Evolutionary conservation across 2,888 invertebrate genomes (phyloP).

Genomic region (Melanostoma scalare): DNA sequence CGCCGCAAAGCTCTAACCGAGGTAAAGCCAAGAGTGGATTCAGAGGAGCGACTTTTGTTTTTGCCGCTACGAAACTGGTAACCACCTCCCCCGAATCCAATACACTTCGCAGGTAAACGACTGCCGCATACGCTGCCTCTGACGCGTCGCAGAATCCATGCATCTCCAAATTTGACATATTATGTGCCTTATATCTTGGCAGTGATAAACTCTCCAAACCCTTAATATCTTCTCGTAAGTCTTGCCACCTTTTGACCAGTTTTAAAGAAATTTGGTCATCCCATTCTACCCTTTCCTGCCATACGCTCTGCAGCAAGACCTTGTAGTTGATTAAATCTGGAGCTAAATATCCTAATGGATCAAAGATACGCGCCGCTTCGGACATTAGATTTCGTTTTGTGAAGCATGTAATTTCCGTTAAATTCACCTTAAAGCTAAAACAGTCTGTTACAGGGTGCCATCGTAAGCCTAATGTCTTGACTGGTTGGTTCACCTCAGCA

Average conservation of each 20-base stretch:
- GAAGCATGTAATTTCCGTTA: slow-evolving; percentile 5
- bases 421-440: not conserved
- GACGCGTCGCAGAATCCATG: slow-evolving; percentile 27
- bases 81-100: not conserved
- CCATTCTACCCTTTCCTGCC: slow-evolving; percentile 8
- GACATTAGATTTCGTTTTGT: slow-evolving; percentile 23
- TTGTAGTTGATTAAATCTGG: slow-evolving; percentile 15
- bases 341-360: slow-evolving; percentile 31
- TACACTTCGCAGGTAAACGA: slow-evolving; percentile 3
- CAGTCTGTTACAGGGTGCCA: slow-evolving; percentile 13
- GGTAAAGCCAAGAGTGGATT: not conserved
- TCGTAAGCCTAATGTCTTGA: slow-evolving; percentile 9
- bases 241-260: slow-evolving; percentile 8
- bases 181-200: slow-evolving; percentile 6
- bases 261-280: slow-evolving; percentile 8
- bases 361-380: slow-evolving; percentile 29
- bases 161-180: slow-evolving; percentile 4
- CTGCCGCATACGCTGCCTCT: slow-evolving; percentile 24
- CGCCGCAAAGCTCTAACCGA: slow-evolving; percentile 32
- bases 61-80: not conserved
- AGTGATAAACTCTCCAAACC: slow-evolving; percentile 1
- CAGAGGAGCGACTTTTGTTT: slow-evolving; percentile 8
- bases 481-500: slow-evolving; percentile 13
- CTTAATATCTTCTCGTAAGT: not conserved
- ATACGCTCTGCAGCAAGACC: slow-evolving; percentile 13